phyloP scores from a whole-genome alignment of 2,888 invertebrate species.

The Onchidella celtica region DNA sequence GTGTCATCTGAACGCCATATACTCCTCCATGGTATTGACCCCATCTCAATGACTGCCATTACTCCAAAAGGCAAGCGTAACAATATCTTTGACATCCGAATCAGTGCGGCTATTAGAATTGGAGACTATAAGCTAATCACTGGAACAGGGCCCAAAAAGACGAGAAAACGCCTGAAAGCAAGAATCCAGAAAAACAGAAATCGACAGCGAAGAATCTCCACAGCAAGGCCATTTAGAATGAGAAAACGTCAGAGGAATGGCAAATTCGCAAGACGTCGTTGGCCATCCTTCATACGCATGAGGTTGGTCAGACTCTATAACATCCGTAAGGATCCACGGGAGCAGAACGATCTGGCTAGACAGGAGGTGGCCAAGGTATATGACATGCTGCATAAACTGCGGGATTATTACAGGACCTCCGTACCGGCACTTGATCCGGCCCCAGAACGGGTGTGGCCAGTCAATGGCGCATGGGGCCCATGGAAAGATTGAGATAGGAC shows the following conservation, averaged over 20 bases:
- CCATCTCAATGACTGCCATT: background rate
- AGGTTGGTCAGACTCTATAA: conserved; percentile 18
- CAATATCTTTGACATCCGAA: conserved; percentile 21
- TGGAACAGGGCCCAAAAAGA: too few species aligned
- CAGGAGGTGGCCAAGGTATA: background rate
- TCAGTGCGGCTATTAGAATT: conserved; percentile 21
- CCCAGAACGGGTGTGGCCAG: background rate
- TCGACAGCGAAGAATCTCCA: too few species aligned
- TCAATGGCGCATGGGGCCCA: conserved; percentile 20
- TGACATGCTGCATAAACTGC: conserved; percentile 15
- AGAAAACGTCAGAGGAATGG: too few species aligned
- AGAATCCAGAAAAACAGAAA: too few species aligned
- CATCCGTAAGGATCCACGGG: conserved; percentile 8
- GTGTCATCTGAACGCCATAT: background rate
- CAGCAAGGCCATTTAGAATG: too few species aligned
- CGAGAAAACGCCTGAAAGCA: too few species aligned
- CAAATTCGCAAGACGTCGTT: too few species aligned
- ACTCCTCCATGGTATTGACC: conserved; percentile 36
- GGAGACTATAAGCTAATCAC: conserved; percentile 38
- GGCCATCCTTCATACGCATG: too few species aligned
- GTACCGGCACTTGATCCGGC: background rate
- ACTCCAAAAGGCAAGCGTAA: too few species aligned
- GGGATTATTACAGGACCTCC: conserved; percentile 10
- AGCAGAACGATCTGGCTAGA: conserved; percentile 3
- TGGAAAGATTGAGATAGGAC: too few species aligned